A percentile compares a stretch with the other conserved stretches of the same genome.
Conservation (phyloP, 2,888 invertebrate species). For the Andrena praecox region DNA sequence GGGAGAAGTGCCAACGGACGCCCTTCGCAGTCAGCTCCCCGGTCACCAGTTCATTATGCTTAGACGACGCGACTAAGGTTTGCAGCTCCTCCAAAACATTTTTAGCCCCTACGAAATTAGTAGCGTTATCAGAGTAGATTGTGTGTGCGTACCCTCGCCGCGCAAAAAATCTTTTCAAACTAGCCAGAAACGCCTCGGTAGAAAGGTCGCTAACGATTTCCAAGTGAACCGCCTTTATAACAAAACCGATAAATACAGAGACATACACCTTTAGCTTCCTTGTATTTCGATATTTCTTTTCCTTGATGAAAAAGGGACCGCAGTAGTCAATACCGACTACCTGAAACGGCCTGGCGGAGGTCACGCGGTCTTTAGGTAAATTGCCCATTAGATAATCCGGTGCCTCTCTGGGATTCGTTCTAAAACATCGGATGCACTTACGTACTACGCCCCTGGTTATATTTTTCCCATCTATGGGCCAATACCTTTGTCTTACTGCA, state of each 20-base stretch:
- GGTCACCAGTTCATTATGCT: not conserved
- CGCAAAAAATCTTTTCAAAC: not conserved
- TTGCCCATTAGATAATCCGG: too few species aligned
- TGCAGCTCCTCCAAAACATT: not conserved
- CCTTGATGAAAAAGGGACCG: not conserved
- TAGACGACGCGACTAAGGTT: too few species aligned
- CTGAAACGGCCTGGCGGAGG: too few species aligned
- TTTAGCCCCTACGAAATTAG: not conserved
- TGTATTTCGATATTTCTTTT: not conserved
- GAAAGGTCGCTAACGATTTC: slow-evolving; percentile 9
- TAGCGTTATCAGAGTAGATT: not conserved
- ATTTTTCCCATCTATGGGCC: not conserved
- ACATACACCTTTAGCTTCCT: not conserved
- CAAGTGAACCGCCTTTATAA: slow-evolving; percentile 1
- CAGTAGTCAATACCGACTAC: too few species aligned
- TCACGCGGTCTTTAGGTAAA: too few species aligned
- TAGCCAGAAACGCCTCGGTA: not conserved
- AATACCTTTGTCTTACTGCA: too few species aligned
- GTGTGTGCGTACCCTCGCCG: not conserved
- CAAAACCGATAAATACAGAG: not conserved
- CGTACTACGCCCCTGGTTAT: not conserved
- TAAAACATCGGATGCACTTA: too few species aligned
- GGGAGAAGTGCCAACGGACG: slow-evolving; percentile 1
- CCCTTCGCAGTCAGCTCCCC: not conserved
- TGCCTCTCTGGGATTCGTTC: too few species aligned